A percentile compares a stretch with the other conserved stretches of the same genome.
These are phyloP conservation scores for Anthoscopus minutus DNA, from an alignment of 2,113 vertebrate genomes.

Conservation along the genomic window DNA sequence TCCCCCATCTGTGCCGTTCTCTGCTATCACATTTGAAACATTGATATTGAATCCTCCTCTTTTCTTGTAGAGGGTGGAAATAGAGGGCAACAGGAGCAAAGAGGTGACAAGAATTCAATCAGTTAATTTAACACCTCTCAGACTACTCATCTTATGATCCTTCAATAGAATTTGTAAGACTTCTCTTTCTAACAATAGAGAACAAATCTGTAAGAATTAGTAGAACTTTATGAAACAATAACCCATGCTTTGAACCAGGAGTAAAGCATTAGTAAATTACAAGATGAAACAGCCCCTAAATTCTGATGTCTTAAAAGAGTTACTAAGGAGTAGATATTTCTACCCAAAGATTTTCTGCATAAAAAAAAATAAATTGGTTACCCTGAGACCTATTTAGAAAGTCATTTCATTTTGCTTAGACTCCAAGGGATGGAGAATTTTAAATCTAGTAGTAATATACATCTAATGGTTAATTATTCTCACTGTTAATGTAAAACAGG, in stretches of 20 bases:
- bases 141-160: background rate
- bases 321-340: background rate
- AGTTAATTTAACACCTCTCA: background rate
- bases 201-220: background rate
- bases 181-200: background rate
- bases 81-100: background rate
- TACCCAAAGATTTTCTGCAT: background rate
- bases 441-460: background rate
- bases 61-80: background rate
- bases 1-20: background rate
- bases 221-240: background rate
- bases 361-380: background rate
- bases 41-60: background rate
- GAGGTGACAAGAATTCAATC: background rate
- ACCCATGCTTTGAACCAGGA: background rate
- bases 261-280: background rate
- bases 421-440: background rate
- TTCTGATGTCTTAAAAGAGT: background rate
- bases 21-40: background rate
- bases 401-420: background rate
- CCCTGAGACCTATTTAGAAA: background rate
- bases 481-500: background rate
- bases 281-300: background rate
- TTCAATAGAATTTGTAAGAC: background rate
- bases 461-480: background rate